Conservation (phyloP, 2,888 invertebrate species). For the Conops quadrifasciatus region DNA sequence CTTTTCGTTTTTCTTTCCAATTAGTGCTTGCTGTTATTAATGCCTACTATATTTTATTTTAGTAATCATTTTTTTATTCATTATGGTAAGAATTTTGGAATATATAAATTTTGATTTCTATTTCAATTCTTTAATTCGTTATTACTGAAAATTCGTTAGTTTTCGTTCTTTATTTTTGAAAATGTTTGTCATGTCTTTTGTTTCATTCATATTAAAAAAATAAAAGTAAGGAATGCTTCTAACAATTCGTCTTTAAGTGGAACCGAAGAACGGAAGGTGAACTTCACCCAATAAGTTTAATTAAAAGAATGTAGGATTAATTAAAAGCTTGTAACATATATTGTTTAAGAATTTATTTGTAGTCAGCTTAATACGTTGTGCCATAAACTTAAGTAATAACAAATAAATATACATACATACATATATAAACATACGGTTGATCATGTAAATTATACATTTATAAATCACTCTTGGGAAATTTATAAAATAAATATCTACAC, state of each 20-base stretch:
- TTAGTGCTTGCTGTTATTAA: slow-evolving; percentile 1
- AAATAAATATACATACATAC: slow-evolving; percentile 4
- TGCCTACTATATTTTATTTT: slow-evolving; percentile 6
- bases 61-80: slow-evolving; percentile 4
- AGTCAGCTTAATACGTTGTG: slow-evolving; percentile 21
- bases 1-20: no score
- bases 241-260: no score
- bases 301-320: no score
- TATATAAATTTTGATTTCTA: slow-evolving; percentile 15
- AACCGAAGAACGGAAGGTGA: no score
- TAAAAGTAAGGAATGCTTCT: not conserved
- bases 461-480: not conserved
- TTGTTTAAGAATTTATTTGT: slow-evolving; percentile 12
- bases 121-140: slow-evolving; percentile 18
- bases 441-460: not conserved
- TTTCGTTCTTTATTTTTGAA: slow-evolving; percentile 11
- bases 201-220: not conserved
- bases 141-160: slow-evolving; percentile 21
- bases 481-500: not conserved
- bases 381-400: slow-evolving; percentile 22
- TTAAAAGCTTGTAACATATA: not conserved
- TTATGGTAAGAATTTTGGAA: slow-evolving; percentile 9
- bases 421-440: not conserved
- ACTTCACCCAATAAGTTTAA: no score
- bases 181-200: no score